These are phyloP conservation scores for Cremastinae sp. DNA, from an alignment of 2,888 invertebrate genomes.

Conservation along the genomic window DNA sequence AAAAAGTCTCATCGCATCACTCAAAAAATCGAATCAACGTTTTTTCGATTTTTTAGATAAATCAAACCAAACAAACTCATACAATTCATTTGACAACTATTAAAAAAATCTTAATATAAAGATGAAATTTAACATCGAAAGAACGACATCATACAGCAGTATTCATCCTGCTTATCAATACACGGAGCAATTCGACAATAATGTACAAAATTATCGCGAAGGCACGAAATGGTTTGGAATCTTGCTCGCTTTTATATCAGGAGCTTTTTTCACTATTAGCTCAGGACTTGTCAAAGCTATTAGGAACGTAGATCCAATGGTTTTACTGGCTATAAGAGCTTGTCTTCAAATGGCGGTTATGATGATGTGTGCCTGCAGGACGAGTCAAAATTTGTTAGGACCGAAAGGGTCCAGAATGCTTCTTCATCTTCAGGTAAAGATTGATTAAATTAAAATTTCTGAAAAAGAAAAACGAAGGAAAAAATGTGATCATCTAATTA, in stretches of 20 bases:
- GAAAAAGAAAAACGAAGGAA: neutral
- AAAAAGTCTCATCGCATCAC: neutral
- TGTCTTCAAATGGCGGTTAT: constrained; percentile 78
- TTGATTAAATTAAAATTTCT: constrained; percentile 2
- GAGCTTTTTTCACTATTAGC: constrained; percentile 81
- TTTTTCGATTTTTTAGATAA: no score
- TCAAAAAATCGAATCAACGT: no score
- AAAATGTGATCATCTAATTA: neutral
- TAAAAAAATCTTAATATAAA: no score
- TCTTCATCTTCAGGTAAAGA: constrained; percentile 77
- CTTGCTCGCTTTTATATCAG: constrained; percentile 79
- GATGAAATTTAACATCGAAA: constrained; percentile 76
- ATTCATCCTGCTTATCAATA: constrained; percentile 75
- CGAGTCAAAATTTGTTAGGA: constrained; percentile 75
- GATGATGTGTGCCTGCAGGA: constrained; percentile 73
- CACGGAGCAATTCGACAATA: constrained; percentile 75
- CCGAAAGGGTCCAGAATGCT: constrained; percentile 77
- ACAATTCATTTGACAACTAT: neutral
- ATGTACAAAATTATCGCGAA: constrained; percentile 72
- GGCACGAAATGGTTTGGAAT: constrained; percentile 79
- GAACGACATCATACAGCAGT: constrained; percentile 75
- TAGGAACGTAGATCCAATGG: constrained; percentile 80
- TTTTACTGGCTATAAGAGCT: constrained; percentile 78
- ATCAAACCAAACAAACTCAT: neutral
- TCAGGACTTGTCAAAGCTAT: constrained; percentile 80